Evolutionary conservation across 2,888 invertebrate genomes (phyloP).

Genomic region (Danaus chrysippus): DNA sequence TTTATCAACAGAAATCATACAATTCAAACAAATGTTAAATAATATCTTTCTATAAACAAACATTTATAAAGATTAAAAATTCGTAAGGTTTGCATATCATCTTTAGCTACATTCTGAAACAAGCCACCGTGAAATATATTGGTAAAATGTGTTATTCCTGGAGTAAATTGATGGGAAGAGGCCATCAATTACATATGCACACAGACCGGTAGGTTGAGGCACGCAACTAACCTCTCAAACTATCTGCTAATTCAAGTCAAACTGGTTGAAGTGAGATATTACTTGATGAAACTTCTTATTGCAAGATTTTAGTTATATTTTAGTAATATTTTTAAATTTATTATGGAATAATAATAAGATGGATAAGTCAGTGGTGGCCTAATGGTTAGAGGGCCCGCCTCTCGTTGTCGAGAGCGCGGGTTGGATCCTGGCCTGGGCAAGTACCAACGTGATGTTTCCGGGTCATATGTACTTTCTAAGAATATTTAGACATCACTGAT

Average conservation of each 20-base stretch:
- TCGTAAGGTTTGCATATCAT: slow-evolving; percentile 11
- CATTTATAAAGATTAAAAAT: not conserved
- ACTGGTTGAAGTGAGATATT: slow-evolving; percentile 39
- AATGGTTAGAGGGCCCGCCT: no score
- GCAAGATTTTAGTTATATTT: slow-evolving; percentile 41
- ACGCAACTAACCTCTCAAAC: slow-evolving; percentile 50
- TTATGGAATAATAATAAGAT: no score
- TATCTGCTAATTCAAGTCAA: slow-evolving; percentile 44
- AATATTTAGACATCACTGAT: no score
- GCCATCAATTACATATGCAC: slow-evolving; percentile 62
- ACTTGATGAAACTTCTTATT: slow-evolving; percentile 40
- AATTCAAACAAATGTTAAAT: no score
- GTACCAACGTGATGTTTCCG: no score
- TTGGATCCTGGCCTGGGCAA: no score
- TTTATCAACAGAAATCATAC: no score
- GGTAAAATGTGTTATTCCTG: slow-evolving; percentile 26
- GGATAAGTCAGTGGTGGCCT: no score
- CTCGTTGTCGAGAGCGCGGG: no score
- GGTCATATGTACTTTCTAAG: no score
- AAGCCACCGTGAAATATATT: slow-evolving; percentile 42
- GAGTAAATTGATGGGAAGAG: slow-evolving; percentile 57
- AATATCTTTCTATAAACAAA: not conserved
- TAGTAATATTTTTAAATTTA: slow-evolving; percentile 19
- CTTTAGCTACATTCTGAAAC: slow-evolving; percentile 34
- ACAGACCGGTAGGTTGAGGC: slow-evolving; percentile 46